Conservation (phyloP, 2,113 vertebrate species). For the Marmota monax region DNA sequence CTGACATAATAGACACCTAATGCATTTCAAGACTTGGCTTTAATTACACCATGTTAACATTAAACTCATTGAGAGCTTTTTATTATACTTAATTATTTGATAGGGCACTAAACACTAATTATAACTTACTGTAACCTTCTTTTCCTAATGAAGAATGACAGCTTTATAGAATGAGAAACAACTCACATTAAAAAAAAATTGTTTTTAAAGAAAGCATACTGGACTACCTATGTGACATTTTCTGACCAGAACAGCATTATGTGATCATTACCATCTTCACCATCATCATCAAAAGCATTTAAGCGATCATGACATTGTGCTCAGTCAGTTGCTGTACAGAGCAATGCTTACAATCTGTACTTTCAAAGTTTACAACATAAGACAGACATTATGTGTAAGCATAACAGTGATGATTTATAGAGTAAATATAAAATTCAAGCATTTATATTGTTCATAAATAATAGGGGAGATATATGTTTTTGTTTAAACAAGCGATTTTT, state of each 20-base stretch:
- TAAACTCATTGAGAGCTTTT: slow-evolving; percentile 83
- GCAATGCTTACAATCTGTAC: not conserved
- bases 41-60: slow-evolving; percentile 83
- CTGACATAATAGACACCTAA: slow-evolving; percentile 61
- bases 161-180: slow-evolving; percentile 72
- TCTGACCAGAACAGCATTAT: slow-evolving; percentile 73
- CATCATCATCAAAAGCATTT: slow-evolving; percentile 75
- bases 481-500: not conserved
- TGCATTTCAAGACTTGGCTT: slow-evolving; percentile 81
- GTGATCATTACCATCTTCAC: slow-evolving; percentile 61
- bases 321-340: slow-evolving; percentile 7
- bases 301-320: slow-evolving; percentile 59
- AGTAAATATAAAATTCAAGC: not conserved
- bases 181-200: not conserved
- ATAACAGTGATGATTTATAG: not conserved
- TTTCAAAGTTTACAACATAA: not conserved
- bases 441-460: not conserved
- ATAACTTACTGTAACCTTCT: slow-evolving; percentile 78
- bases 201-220: slow-evolving; percentile 52
- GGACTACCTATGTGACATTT: slow-evolving; percentile 68
- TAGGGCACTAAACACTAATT: slow-evolving; percentile 84
- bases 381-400: not conserved
- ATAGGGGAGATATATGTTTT: not conserved
- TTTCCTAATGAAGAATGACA: slow-evolving; percentile 84
- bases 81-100: slow-evolving; percentile 86